These are phyloP conservation scores for Epinephelus awoara DNA, from an alignment of 2,797 vertebrate species.

Conservation along the genomic window DNA sequence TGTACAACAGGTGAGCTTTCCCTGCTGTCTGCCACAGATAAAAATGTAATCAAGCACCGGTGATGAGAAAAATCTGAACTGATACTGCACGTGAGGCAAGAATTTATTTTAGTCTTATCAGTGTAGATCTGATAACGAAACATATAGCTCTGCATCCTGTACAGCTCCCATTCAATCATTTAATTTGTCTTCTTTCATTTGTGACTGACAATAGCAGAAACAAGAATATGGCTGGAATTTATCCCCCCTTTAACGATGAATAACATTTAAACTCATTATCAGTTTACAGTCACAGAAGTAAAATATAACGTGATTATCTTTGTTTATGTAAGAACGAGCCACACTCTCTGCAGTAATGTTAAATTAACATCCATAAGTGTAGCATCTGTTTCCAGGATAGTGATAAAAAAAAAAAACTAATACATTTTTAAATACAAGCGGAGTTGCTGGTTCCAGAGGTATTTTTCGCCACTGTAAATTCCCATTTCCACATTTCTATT, in stretches of 20 bases:
- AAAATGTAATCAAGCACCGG: slow-evolving; percentile 9
- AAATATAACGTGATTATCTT: not conserved
- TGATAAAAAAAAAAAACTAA: too few species aligned
- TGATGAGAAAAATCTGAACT: not conserved
- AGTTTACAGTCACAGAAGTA: not conserved
- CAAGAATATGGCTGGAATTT: not conserved
- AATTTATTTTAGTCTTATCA: not conserved
- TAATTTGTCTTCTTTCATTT: not conserved
- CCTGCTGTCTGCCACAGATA: slow-evolving; percentile 1
- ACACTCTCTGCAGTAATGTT: not conserved
- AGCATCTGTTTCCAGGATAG: not conserved
- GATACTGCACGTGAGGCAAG: not conserved
- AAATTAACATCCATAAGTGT: not conserved
- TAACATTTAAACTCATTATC: not conserved
- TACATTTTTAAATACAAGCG: too few species aligned
- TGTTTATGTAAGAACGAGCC: not conserved
- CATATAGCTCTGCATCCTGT: not conserved
- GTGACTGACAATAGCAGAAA: not conserved
- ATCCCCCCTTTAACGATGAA: too few species aligned
- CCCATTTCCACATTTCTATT: too few species aligned
- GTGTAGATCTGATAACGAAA: not conserved
- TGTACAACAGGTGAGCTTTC: slow-evolving; percentile 29
- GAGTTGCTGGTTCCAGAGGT: too few species aligned
- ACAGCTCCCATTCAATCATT: not conserved
- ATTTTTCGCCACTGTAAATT: too few species aligned